These are phyloP conservation scores for Panthera uncia DNA, from an alignment of 2,113 vertebrate genomes.

Conservation along the genomic window DNA sequence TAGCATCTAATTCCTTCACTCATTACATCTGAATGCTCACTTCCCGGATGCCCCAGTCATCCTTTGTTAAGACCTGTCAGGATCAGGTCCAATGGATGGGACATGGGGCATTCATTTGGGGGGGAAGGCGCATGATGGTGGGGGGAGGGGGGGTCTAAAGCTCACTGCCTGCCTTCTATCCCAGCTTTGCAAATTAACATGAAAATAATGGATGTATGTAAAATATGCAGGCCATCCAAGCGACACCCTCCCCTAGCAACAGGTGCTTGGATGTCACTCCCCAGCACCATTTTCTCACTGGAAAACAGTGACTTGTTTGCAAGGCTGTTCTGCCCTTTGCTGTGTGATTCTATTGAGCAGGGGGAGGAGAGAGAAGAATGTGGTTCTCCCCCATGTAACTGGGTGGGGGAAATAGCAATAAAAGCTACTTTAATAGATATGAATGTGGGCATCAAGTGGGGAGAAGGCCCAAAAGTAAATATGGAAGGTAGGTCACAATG, in stretches of 20 bases:
- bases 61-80: background rate
- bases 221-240: background rate
- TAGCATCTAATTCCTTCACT: conserved; percentile 31
- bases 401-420: background rate
- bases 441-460: background rate
- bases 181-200: background rate
- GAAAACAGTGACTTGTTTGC: background rate
- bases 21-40: background rate
- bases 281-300: background rate
- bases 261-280: background rate
- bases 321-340: background rate
- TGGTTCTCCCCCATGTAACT: background rate
- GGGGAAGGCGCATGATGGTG: background rate
- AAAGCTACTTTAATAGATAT: background rate
- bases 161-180: background rate
- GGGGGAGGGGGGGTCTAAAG: background rate
- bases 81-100: background rate
- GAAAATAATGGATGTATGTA: background rate
- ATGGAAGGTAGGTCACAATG: background rate
- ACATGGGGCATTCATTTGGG: background rate
- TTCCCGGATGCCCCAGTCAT: background rate
- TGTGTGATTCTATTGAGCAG: background rate
- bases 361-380: background rate
- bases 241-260: background rate
- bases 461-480: background rate